These are phyloP conservation scores for Polypterus bichir DNA, from an alignment of 2,113 vertebrate genomes.

Conservation along the genomic window DNA sequence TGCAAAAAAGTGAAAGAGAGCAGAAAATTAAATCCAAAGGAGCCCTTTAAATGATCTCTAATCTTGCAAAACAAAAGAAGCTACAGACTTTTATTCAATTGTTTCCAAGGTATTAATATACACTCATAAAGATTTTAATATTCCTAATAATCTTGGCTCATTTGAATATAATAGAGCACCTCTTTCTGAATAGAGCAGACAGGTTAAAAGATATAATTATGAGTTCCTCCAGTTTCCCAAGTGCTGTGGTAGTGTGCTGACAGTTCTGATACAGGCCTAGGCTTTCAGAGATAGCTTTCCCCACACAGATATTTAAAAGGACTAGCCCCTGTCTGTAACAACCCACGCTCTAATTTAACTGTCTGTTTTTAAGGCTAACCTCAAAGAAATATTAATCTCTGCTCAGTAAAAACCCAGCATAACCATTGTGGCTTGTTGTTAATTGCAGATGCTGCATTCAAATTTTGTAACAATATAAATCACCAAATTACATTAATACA, in stretches of 20 bases:
- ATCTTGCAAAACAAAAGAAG: too few relatives aligned
- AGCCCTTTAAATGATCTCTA: too few relatives aligned
- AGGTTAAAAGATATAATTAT: constrained; percentile 84
- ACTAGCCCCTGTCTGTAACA: constrained; percentile 53
- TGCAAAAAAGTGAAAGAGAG: too few relatives aligned
- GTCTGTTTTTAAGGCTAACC: constrained; percentile 51
- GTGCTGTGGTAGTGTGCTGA: constrained; percentile 62
- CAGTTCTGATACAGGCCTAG: constrained; percentile 66
- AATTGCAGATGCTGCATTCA: constrained; percentile 44
- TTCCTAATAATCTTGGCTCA: constrained; percentile 55
- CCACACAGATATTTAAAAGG: constrained; percentile 63
- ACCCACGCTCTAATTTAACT: constrained; percentile 71
- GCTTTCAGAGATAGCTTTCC: constrained; percentile 58
- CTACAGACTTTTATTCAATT: constrained; percentile 26
- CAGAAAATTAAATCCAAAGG: too few relatives aligned
- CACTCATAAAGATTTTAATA: constrained; percentile 66
- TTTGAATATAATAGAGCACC: constrained; percentile 85
- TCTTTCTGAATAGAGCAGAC: constrained; percentile 72
- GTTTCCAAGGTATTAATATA: constrained; percentile 60
- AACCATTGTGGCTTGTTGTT: constrained; percentile 42
- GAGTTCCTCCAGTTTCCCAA: constrained; percentile 73
- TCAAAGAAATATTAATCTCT: constrained; percentile 47
- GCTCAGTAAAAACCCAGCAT: constrained; percentile 43
- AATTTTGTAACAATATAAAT: constrained; percentile 31
- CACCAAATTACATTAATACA: constrained; percentile 46